Base-by-base conservation (phyloP, 1,140 invertebrate species). In the Micrasema longulum region DNA sequence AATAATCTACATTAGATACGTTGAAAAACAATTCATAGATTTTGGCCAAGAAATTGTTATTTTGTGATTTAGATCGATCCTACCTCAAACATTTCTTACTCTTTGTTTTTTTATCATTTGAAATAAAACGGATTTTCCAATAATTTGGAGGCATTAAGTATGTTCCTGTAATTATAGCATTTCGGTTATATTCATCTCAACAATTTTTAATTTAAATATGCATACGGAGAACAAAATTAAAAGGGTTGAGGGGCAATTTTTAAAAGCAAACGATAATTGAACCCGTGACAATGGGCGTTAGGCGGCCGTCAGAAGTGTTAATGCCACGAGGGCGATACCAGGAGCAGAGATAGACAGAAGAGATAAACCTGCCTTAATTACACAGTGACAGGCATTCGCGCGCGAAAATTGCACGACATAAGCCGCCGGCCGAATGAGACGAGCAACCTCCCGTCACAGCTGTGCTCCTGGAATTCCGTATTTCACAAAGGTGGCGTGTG, bases 301-400 rank as follows among this genome's bases (percentile, higher is more conserved):
- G 62, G 64, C 43, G 55, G 18, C 35, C 60, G 23, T 41, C 67
- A 73, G 55, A 48, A 63, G 68, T 70, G 68, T 70, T 73, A 64
- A 73, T 73, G 16, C 66, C 55, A 16, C 53, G 23, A 69, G 72
- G 66, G 66, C 53, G 65, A 68, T 67, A 68, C 53, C 55, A 52
- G 43, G 65, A 36, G 18, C 50, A n/a, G 47, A 71, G 73, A 75
- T 75, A 71, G 69, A 72, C 69, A 53, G 63, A 50, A 23, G 67
- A 68, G 74, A 76, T 76, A 76, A 76, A 76, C 71, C 74, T 66
- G 74, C 74, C 71, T 76, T 76, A 76, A 76, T 76, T 76, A 76
- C 74, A 70, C 74, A 64, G 67, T 71, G 74, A 76, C 74, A 76
- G 74, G 74, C 71, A 63, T 72, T 75, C 70, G 62, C 66, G 57